A percentile compares a stretch with the other conserved stretches of the same genome.
Evolutionary conservation across 2,113 vertebrate species (phyloP).

Genomic region (Lamprotornis superbus): DNA sequence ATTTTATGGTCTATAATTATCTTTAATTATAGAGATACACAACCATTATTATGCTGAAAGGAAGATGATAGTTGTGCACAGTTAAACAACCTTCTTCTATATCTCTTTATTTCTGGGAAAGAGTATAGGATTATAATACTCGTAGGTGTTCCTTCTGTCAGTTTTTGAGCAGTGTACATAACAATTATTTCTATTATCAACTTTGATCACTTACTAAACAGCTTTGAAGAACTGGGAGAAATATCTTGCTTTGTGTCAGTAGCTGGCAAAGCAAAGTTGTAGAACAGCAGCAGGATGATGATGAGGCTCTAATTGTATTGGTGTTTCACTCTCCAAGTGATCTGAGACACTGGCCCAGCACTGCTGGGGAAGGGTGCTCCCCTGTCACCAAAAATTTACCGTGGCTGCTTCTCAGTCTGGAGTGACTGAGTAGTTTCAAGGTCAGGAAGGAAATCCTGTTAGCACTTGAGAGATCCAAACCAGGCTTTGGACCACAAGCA

Average conservation of each 20-base stretch:
- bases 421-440: not conserved
- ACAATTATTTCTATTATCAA: slow-evolving; percentile 9
- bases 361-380: not conserved
- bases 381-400: not conserved
- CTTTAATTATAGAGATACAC: slow-evolving; percentile 56
- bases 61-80: slow-evolving; percentile 50
- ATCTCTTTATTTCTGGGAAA: slow-evolving; percentile 26
- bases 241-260: not conserved
- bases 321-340: not conserved
- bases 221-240: not conserved
- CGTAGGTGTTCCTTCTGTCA: slow-evolving; percentile 16
- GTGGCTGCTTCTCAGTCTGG: not conserved
- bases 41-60: slow-evolving; percentile 61
- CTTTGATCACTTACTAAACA: not conserved
- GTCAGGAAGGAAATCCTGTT: not conserved
- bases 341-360: not conserved
- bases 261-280: not conserved
- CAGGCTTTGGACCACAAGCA: not conserved
- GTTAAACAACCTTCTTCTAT: slow-evolving; percentile 15
- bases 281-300: not conserved
- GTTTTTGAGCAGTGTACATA: not conserved
- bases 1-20: slow-evolving; percentile 66
- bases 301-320: not conserved
- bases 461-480: not conserved
- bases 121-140: not conserved